Evolutionary conservation across 2,888 invertebrate species (phyloP).

Genomic region (Idaea straminata): DNA sequence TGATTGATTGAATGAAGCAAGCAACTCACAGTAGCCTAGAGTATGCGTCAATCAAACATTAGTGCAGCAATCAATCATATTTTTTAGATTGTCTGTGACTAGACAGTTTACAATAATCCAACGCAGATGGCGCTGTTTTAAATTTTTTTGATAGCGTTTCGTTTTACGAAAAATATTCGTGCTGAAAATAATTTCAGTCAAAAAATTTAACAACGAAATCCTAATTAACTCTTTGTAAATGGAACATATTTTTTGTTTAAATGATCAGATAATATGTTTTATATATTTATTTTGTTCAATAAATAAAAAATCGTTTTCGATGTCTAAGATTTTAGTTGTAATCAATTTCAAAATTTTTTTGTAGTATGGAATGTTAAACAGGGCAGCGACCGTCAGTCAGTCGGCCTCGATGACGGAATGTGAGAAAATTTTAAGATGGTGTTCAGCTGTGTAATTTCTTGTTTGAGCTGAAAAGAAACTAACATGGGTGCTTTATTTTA

Average conservation of each 20-base stretch:
- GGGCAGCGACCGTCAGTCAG: constrained; percentile 75
- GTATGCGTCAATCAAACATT: not conserved
- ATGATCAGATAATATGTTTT: no score
- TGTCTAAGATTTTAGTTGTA: not conserved
- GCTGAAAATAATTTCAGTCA: not conserved
- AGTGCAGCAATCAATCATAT: not conserved
- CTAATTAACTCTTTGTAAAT: not conserved
- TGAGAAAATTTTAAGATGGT: constrained; percentile 77
- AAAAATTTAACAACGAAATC: not conserved
- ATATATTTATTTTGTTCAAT: no score
- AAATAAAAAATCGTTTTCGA: no score
- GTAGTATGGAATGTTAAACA: constrained; percentile 47
- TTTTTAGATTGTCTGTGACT: not conserved
- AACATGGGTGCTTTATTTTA: constrained; percentile 47
- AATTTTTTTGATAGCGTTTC: not conserved
- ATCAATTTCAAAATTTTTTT: constrained; percentile 24
- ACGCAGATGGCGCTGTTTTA: constrained; percentile 10
- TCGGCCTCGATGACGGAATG: constrained; percentile 78
- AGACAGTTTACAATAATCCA: constrained; percentile 3
- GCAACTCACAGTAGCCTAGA: no score
- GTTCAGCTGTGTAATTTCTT: constrained; percentile 69
- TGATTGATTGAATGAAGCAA: no score
- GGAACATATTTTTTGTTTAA: no score
- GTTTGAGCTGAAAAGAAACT: constrained; percentile 42
- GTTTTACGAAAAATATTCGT: constrained; percentile 1